Evolutionary conservation across 2,113 vertebrate genomes (phyloP).

Genomic region (Entelurus aequoreus): DNA sequence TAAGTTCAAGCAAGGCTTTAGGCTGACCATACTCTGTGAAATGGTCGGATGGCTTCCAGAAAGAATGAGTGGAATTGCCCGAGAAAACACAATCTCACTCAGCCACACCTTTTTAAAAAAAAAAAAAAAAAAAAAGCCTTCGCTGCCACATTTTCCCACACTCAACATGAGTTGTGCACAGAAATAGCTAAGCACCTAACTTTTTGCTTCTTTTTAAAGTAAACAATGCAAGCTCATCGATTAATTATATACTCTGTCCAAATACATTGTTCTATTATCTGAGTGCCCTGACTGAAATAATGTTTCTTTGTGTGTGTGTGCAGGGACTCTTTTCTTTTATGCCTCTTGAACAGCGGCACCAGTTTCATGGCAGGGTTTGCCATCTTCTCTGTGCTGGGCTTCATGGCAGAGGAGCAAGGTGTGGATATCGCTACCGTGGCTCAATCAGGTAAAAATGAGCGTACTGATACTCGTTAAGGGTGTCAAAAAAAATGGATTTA

Average conservation of each 20-base stretch:
- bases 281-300: not conserved
- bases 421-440: conserved; percentile 62
- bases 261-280: not conserved
- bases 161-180: conserved; percentile 7
- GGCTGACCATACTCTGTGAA: conserved; percentile 10
- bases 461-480: too few relatives aligned
- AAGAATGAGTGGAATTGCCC: conserved; percentile 64
- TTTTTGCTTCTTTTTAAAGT: conserved; percentile 6
- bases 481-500: too few relatives aligned
- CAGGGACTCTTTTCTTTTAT: conserved; percentile 68
- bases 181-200: conserved; percentile 7
- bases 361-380: conserved; percentile 73
- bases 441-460: conserved; percentile 57
- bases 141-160: conserved; percentile 50
- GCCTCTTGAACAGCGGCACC: conserved; percentile 70
- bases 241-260: not conserved
- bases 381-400: conserved; percentile 73
- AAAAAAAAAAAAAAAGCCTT: conserved; percentile 41
- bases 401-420: conserved; percentile 72
- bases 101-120: conserved; percentile 46
- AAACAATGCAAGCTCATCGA: conserved; percentile 6
- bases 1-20: conserved; percentile 4
- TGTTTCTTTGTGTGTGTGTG: conserved; percentile 5
- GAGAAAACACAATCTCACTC: conserved; percentile 48
- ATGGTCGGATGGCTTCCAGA: conserved; percentile 36